Conservation (phyloP, 2,113 vertebrate species). For the Nerophis ophidion region DNA sequence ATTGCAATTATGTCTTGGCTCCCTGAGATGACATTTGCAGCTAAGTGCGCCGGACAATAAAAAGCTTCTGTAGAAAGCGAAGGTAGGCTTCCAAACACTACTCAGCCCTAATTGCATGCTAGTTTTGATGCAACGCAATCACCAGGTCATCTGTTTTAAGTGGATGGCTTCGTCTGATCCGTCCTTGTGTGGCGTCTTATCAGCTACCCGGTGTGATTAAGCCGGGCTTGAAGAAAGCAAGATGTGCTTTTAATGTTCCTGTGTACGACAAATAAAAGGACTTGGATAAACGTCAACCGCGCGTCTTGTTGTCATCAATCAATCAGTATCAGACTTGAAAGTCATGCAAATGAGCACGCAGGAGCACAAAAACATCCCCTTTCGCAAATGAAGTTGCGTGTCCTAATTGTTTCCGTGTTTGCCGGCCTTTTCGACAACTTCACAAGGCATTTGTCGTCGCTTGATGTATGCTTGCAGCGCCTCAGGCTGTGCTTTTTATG, state of each 20-base stretch:
- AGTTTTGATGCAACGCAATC: conserved; percentile 74
- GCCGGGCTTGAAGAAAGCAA: conserved; percentile 50
- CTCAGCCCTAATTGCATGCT: conserved; percentile 68
- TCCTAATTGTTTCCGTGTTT: conserved; percentile 75
- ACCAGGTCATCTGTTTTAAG: conserved; percentile 66
- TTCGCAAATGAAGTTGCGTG: conserved; percentile 67
- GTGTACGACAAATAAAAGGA: conserved; percentile 32
- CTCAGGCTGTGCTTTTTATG: conserved; percentile 73
- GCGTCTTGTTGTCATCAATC: conserved; percentile 57
- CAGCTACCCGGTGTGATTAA: conserved; percentile 56
- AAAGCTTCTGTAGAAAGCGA: conserved; percentile 64
- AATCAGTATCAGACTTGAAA: conserved; percentile 58
- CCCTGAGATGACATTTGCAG: conserved; percentile 43
- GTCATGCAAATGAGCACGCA: conserved; percentile 68
- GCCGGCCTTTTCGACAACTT: conserved; percentile 61
- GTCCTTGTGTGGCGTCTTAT: conserved; percentile 43
- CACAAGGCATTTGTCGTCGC: conserved; percentile 70
- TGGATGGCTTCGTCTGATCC: conserved; percentile 69
- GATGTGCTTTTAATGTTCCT: conserved; percentile 44
- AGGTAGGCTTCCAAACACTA: conserved; percentile 57
- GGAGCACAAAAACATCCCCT: conserved; percentile 56
- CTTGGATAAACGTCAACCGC: conserved; percentile 41
- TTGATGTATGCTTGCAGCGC: conserved; percentile 69
- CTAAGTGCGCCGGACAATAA: conserved; percentile 62
- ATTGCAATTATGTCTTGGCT: conserved; percentile 60